Percentiles rank a stretch among this genome's conserved stretches.
Conservation (phyloP, 1,140 invertebrate species). For the Galendromus occidentalis region DNA sequence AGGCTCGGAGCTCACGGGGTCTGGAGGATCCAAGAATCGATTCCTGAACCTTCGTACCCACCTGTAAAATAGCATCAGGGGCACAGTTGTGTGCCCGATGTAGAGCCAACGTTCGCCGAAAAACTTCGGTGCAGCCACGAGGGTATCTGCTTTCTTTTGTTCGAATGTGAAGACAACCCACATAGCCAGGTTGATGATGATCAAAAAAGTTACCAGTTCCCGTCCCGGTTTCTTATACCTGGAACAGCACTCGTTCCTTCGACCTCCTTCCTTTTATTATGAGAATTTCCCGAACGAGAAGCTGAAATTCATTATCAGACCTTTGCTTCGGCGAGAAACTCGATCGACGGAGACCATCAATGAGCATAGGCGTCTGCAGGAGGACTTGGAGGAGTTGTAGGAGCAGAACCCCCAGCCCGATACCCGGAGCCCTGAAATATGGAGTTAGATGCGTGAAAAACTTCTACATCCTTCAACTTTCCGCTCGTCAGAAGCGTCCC, state of each 20-base stretch:
- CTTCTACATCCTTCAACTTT: too few relatives aligned
- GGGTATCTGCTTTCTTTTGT: conserved; percentile 34
- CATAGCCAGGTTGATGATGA: conserved; percentile 55
- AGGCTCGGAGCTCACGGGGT: too few relatives aligned
- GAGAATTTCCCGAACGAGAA: not conserved
- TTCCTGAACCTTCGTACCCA: not conserved
- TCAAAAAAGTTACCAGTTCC: conserved; percentile 51
- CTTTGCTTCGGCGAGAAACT: conserved; percentile 42
- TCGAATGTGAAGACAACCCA: conserved; percentile 63
- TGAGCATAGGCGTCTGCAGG: conserved; percentile 50
- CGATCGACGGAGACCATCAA: conserved; percentile 49
- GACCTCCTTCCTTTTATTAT: not conserved
- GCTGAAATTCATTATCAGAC: not conserved
- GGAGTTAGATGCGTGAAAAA: too few relatives aligned
- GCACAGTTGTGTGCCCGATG: conserved; percentile 50
- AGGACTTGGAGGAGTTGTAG: not conserved
- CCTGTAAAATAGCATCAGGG: conserved; percentile 52
- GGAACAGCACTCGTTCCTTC: too few relatives aligned
- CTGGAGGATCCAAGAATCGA: too few relatives aligned
- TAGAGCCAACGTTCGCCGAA: conserved; percentile 40
- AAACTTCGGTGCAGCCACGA: not conserved
- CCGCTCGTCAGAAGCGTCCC: too few relatives aligned
- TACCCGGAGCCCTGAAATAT: too few relatives aligned
- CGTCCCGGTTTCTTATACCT: conserved; percentile 44
- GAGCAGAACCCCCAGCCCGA: not conserved